Percentiles rank a stretch among this genome's conserved stretches.
Evolutionary conservation across 2,797 vertebrate genomes (phyloP).

Genomic region (Tokudaia muenninki): DNA sequence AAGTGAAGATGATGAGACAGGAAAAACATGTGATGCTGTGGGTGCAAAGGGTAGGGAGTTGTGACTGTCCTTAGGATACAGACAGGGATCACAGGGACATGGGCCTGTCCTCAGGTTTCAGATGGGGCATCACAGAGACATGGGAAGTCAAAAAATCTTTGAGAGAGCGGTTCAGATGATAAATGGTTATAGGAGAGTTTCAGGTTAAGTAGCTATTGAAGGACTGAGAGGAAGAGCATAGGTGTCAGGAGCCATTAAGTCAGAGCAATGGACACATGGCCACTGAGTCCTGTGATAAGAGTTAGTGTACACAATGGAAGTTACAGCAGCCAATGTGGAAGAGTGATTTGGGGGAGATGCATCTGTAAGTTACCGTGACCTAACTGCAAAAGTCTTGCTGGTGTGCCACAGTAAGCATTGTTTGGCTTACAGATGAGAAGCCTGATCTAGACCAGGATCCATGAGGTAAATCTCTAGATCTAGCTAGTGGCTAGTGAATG

Average conservation of each 20-base stretch:
- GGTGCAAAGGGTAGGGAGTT: neutral
- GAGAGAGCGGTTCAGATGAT: neutral
- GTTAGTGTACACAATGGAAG: neutral
- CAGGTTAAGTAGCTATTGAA: neutral
- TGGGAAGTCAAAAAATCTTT: neutral
- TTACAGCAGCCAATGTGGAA: neutral
- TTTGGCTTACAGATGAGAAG: constrained; percentile 13
- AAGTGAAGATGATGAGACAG: neutral
- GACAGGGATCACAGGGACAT: neutral
- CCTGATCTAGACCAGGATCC: neutral
- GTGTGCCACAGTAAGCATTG: neutral
- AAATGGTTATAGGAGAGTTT: neutral
- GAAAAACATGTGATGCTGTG: neutral
- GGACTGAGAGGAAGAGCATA: neutral
- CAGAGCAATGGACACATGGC: neutral
- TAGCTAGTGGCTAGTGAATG: neutral
- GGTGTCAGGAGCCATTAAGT: neutral
- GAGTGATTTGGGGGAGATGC: constrained; percentile 7
- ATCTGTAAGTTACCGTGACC: neutral
- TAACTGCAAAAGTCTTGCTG: neutral
- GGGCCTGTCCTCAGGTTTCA: neutral
- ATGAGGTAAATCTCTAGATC: neutral
- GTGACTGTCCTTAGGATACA: neutral
- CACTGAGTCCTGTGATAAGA: neutral
- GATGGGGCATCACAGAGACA: neutral